A percentile compares a stretch with the other conserved stretches of the same genome.
Evolutionary conservation across 2,888 invertebrate genomes (phyloP).

Genomic region (Mantis religiosa): DNA sequence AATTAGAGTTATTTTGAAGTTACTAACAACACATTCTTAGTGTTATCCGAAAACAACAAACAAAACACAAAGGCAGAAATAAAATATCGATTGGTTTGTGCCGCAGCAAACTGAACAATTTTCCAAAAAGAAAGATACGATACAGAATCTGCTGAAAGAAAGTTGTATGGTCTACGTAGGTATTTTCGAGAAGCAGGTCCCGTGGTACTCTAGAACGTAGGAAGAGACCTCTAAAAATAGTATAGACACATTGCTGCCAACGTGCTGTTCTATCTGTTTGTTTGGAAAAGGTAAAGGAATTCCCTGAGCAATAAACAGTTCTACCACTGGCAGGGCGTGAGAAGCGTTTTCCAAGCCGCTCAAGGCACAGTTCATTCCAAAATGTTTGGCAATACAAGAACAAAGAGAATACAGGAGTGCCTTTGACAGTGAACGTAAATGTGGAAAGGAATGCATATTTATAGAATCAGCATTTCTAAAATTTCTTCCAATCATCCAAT

Average conservation of each 20-base stretch:
- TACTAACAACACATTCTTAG: neutral
- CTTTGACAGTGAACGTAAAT: too few relatives aligned
- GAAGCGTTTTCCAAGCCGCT: neutral
- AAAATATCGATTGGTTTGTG: too few relatives aligned
- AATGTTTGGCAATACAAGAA: neutral
- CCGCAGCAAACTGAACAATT: too few relatives aligned
- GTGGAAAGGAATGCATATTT: too few relatives aligned
- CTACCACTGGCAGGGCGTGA: neutral
- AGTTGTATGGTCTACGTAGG: neutral
- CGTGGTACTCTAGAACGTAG: neutral
- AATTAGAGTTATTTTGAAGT: neutral
- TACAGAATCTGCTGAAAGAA: neutral
- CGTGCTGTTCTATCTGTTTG: neutral
- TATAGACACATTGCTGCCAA: neutral
- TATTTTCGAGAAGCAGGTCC: neutral
- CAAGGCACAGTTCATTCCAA: too few relatives aligned
- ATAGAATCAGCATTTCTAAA: too few relatives aligned
- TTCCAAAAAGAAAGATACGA: too few relatives aligned
- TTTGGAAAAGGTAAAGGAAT: neutral
- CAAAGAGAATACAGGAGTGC: too few relatives aligned
- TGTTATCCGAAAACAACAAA: too few relatives aligned
- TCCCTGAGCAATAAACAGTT: neutral
- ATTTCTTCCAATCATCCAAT: too few relatives aligned
- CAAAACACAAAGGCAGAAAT: too few relatives aligned
- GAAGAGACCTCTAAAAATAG: neutral